Base-by-base conservation (phyloP, 2,888 invertebrate species). In the Sarcophaga carnaria region DNA sequence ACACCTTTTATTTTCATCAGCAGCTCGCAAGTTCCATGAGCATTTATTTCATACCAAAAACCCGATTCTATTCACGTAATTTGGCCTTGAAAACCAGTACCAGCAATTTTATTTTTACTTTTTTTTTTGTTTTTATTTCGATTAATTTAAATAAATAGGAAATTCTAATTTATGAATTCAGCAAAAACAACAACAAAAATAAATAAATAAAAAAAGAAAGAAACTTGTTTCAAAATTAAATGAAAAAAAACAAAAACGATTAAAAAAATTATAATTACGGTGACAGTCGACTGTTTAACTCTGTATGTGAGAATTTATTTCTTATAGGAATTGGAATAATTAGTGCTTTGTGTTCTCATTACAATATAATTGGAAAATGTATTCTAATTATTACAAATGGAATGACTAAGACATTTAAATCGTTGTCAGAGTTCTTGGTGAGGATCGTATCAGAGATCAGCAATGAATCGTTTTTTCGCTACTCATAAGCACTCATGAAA, bases 61-160 rank as follows among this genome's bases (percentile, higher is more conserved):
- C 37, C 5, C 54, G 54, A 67, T 66, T 67, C 45, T 69, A 69
- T 76, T 76, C 63, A 76, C 76, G 81, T 49, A 11, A 25, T 64
- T 83, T 66, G 27, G 71, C 82, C 82, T 83, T 83, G 82, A 83
- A 83, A 77, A 72, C 25, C 76, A 82, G 37, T 37, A 82, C 63
- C 47, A 71, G 49, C 49, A 60, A 63, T 25, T 27, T 14, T 71
- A 45, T 64, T 82, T 54, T 49, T 64, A 37, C 10, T 37, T 37
- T 37, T 6, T 20, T 37, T 37, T 37, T 37, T 37, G 37, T 37
- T 37, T 76, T 70, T 75, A 75, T 75, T 75, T 67, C 17, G 47
- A 81, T 75, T 75, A 60, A 81, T 81, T 81, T 81, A 69, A 81
- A 81, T 81, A 81, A 81, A 81, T 81, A 81, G 80, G 75, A 81